These are phyloP conservation scores for Parnassius apollo DNA, from an alignment of 2,888 invertebrate genomes.

Conservation along the genomic window DNA sequence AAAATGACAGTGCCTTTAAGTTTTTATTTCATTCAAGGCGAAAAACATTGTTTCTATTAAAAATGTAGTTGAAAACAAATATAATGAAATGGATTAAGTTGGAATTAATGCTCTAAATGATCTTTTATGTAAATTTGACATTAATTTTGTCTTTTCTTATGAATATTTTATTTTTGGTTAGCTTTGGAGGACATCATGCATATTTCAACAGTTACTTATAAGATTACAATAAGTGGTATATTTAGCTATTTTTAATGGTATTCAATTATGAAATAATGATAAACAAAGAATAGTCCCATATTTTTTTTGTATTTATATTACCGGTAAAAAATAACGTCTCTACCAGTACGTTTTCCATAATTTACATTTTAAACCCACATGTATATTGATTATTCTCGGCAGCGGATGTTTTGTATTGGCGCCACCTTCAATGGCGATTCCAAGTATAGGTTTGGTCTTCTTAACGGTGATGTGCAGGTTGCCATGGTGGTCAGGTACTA, in stretches of 20 bases:
- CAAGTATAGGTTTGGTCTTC: slow-evolving; percentile 96
- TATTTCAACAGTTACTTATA: too few relatives aligned
- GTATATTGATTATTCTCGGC: slow-evolving; percentile 97
- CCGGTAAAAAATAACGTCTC: slow-evolving; percentile 13
- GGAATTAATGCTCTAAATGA: not conserved
- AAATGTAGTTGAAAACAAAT: not conserved
- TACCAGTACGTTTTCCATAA: slow-evolving; percentile 18
- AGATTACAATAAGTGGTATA: too few relatives aligned
- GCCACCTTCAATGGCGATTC: slow-evolving; percentile 98
- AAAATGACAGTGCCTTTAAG: slow-evolving; percentile 29
- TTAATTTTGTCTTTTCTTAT: too few relatives aligned
- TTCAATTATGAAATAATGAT: too few relatives aligned
- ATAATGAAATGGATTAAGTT: not conserved
- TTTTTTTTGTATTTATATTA: not conserved
- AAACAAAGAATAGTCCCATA: too few relatives aligned
- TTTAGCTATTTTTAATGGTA: too few relatives aligned
- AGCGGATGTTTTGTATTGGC: slow-evolving; percentile 97
- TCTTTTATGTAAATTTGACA: too few relatives aligned
- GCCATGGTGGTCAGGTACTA: slow-evolving; percentile 92
- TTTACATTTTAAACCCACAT: slow-evolving; percentile 82
- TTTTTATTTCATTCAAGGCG: too few relatives aligned
- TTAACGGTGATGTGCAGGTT: slow-evolving; percentile 94
- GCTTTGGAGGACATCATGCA: too few relatives aligned
- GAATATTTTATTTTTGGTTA: too few relatives aligned
- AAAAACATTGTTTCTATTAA: not conserved